These are phyloP conservation scores for Coluber constrictor DNA, from an alignment of 2,797 vertebrate species.

Conservation along the genomic window DNA sequence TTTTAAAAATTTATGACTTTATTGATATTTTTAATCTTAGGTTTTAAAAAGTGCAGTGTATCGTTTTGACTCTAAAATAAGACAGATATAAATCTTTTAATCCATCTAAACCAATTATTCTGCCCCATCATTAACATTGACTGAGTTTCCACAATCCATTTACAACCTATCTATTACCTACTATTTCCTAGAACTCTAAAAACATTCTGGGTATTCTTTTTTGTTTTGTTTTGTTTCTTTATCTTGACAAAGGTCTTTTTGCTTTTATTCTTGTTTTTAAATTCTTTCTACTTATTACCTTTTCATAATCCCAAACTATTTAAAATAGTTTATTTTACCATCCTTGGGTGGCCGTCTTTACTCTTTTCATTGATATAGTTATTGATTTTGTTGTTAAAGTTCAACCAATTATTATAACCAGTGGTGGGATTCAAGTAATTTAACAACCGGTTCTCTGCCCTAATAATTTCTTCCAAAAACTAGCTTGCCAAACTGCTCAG, in stretches of 20 bases:
- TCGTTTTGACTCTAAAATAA: background rate
- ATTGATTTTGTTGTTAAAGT: background rate
- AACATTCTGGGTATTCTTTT: constrained; percentile 11
- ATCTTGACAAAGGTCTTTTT: constrained; percentile 4
- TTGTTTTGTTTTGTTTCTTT: constrained; percentile 27
- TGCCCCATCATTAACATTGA: background rate
- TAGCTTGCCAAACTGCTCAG: too few species aligned
- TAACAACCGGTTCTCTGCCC: too few species aligned
- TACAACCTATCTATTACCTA: background rate
- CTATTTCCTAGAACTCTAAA: constrained; percentile 10
- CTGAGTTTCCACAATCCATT: background rate
- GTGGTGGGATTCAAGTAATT: too few species aligned
- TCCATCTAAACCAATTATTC: background rate
- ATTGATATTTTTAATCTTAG: background rate
- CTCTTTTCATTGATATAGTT: background rate
- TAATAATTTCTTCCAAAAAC: too few species aligned
- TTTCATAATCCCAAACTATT: background rate
- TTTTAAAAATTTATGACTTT: background rate
- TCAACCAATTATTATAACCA: background rate
- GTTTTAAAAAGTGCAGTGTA: background rate
- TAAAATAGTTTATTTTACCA: background rate
- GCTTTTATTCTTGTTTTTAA: background rate
- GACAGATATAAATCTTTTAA: background rate
- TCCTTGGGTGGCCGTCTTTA: background rate
- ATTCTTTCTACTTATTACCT: constrained; percentile 16